Evolutionary conservation across 1,140 invertebrate genomes (phyloP).

Genomic region (Teleogryllus occipitalis): DNA sequence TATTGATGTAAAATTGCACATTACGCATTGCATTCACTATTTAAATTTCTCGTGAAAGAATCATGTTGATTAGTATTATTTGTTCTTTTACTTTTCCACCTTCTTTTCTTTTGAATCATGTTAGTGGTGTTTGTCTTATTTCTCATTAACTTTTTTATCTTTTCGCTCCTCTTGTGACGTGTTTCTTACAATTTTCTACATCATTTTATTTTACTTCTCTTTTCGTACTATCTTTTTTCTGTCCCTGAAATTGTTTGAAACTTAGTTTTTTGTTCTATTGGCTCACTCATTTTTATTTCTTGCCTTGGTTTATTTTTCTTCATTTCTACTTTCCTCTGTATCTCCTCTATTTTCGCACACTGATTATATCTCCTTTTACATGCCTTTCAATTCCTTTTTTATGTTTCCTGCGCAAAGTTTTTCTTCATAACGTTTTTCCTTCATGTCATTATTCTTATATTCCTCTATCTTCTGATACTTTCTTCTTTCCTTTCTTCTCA

Average conservation of each 20-base stretch:
- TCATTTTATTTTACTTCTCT: background rate
- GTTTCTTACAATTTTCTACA: background rate
- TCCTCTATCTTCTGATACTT: background rate
- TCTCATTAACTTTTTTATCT: background rate
- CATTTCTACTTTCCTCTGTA: background rate
- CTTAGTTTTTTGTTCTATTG: background rate
- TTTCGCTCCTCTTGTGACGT: background rate
- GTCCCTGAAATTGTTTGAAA: background rate
- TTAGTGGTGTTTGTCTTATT: background rate
- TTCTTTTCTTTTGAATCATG: background rate
- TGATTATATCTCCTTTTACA: background rate
- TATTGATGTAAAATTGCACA: no score
- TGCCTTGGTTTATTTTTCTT: background rate
- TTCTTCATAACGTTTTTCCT: background rate
- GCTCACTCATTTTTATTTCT: background rate
- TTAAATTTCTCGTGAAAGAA: no score
- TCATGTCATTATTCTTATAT: background rate
- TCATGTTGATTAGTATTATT: no score
- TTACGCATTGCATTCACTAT: no score
- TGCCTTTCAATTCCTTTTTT: slow-evolving; percentile 1
- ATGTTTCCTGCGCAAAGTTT: background rate
- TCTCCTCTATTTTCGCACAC: background rate
- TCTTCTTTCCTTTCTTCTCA: background rate
- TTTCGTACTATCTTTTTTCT: background rate
- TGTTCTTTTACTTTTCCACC: no score